Base-by-base conservation (phyloP, 1,140 invertebrate genomes). In the Drepana arcuata region DNA sequence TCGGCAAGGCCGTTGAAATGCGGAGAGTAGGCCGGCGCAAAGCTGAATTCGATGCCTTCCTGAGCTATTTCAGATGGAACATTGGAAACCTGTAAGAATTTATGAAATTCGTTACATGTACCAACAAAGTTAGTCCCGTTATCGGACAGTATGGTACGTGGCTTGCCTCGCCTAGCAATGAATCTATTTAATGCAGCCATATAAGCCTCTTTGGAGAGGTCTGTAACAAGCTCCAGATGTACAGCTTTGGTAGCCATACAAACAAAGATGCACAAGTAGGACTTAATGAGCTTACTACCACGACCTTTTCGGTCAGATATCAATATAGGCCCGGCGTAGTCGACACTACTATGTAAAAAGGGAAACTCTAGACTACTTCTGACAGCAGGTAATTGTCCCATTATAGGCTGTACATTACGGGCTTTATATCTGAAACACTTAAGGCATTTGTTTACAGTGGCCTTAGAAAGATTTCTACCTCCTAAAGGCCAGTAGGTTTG, bases 151-250 rank as follows among this genome's bases (percentile, higher is more conserved):
- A 56, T 50, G 10, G 29, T 37, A 14, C 13, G 28, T 5, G 52
- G 43, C 13, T 48, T 56, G n/a, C 53, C 42, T 4, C 56, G 48
- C 18, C 51, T 44, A 7, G 51, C 32, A 4, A 57, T 26, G 32
- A 60, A 63, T 0, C 46, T 14, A 10, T 32, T 33, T 14, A 63
- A 33, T 1, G 47, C 53, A 9, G 42, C 48, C 14, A 60, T 36
- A 23, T 48, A 60, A 6, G 42, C 44, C 9, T 64, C 36, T 10
- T 14, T 48, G 1, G 41, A 46, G 2, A 64, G 32, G 16, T 49
- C 48, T 3, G 53, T 46, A 10, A 61, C 57, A 15, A 58, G 43
- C 41, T 70, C 66, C 7, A 70, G 14, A 39, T 64, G 66, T 7
- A 62, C 36, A 7, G 66, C 60, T 38, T 57, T 60, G 0, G 42